Evolutionary conservation across 2,113 vertebrate species (phyloP).

Genomic region (Odontesthes bonariensis): DNA sequence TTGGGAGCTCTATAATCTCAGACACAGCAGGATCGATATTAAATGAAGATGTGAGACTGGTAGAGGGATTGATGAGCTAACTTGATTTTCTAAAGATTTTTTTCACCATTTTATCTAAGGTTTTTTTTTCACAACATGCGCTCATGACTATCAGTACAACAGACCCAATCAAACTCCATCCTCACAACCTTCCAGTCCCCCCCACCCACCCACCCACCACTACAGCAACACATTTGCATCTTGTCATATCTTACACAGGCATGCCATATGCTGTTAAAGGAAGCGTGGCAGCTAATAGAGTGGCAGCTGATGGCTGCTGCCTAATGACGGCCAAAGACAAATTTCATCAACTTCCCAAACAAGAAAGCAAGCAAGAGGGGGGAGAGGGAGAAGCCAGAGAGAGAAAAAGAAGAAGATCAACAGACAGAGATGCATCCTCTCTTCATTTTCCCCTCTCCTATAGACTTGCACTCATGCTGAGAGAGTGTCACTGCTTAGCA

Average conservation of each 20-base stretch:
- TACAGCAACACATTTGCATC: constrained; percentile 81
- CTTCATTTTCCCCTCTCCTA: constrained; percentile 6
- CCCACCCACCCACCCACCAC: constrained; percentile 7
- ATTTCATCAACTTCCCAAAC: constrained; percentile 82
- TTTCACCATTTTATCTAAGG: neutral
- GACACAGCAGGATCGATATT: constrained; percentile 60
- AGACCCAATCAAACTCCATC: constrained; percentile 28
- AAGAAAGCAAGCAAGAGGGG: constrained; percentile 38
- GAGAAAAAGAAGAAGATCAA: neutral
- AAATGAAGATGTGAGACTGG: constrained; percentile 52
- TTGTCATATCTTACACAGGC: constrained; percentile 81
- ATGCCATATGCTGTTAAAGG: constrained; percentile 82
- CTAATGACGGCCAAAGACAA: constrained; percentile 83
- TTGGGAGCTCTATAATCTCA: constrained; percentile 56
- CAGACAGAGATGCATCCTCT: neutral
- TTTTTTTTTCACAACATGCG: neutral
- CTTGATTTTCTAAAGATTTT: constrained; percentile 10
- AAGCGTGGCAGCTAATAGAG: constrained; percentile 83
- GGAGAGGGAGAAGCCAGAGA: neutral
- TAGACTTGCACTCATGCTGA: constrained; percentile 74
- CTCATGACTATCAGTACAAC: constrained; percentile 36
- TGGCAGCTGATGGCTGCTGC: constrained; percentile 79
- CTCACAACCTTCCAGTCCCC: constrained; percentile 12
- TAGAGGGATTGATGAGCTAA: constrained; percentile 7
- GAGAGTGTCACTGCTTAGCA: constrained; percentile 66